A percentile compares a stretch with the other conserved stretches of the same genome.
Evolutionary conservation across 2,113 vertebrate genomes (phyloP).

Genomic region (Numida meleagris): DNA sequence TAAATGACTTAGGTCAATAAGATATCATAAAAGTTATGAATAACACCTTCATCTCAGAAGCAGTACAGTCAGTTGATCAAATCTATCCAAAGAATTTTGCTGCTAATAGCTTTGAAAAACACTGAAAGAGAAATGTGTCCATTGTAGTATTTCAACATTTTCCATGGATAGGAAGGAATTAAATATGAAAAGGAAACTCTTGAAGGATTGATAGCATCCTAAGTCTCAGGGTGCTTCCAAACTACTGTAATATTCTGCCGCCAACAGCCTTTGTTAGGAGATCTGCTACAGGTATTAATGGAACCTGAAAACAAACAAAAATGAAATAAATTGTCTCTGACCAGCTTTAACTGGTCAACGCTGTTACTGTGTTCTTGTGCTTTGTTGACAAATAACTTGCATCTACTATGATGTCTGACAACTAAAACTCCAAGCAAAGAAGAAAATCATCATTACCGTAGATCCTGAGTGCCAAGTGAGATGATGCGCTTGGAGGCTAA

Average conservation of each 20-base stretch:
- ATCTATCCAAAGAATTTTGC: neutral
- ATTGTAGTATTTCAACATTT: neutral
- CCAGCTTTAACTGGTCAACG: neutral
- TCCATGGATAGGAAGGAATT: neutral
- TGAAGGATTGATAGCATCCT: neutral
- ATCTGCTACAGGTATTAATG: neutral
- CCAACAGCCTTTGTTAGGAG: neutral
- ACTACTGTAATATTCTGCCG: neutral
- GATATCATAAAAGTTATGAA: neutral
- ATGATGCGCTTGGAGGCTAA: neutral
- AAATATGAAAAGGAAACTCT: neutral
- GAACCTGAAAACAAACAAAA: neutral
- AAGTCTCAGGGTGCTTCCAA: neutral
- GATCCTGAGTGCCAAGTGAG: fast-evolving
- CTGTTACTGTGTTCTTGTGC: neutral
- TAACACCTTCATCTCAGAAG: neutral
- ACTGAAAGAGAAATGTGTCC: neutral
- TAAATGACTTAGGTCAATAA: neutral
- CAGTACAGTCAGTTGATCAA: neutral
- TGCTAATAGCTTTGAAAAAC: neutral
- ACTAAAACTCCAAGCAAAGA: neutral
- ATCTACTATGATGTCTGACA: neutral
- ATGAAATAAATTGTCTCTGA: neutral
- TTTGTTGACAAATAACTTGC: neutral
- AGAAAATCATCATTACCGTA: neutral